Conservation (phyloP, 2,888 invertebrate genomes). For the Dicranocentrus wangi region DNA sequence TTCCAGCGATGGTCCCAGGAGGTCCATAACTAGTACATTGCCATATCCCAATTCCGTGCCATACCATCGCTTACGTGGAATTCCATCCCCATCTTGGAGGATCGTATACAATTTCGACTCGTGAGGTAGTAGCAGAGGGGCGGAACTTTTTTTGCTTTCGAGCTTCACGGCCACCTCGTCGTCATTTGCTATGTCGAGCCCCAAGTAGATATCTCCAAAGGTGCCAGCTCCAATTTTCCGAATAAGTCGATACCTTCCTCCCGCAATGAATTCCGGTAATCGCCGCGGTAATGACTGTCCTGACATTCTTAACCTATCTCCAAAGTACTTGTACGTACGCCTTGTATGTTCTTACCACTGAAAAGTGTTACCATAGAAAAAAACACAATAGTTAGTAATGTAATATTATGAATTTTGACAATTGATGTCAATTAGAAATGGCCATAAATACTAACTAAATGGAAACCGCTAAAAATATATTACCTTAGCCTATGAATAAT, state of each 20-base stretch:
- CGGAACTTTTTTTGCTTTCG: constrained; percentile 96
- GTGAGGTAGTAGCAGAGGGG: constrained; percentile 98
- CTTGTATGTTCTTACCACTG: background rate
- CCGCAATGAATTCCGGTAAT: constrained; percentile 88
- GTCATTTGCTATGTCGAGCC: constrained; percentile 91
- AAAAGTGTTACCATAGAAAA: no score
- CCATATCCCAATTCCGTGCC: constrained; percentile 97
- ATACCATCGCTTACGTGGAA: constrained; percentile 97
- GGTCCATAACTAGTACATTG: constrained; percentile 99
- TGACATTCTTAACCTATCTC: constrained; percentile 57
- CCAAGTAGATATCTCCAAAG: constrained; percentile 99
- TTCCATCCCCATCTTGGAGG: constrained; percentile 96
- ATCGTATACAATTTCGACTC: constrained; percentile 99
- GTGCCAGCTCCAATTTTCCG: constrained; percentile 99
- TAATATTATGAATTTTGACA: no score
- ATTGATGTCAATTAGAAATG: no score
- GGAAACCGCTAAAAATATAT: no score
- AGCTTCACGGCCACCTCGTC: constrained; percentile 99
- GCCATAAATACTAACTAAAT: no score
- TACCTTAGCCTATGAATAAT: no score
- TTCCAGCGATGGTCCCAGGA: constrained; percentile 97
- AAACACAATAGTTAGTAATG: no score
- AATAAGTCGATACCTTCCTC: constrained; percentile 94
- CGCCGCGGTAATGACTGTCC: constrained; percentile 73
- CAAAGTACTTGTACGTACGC: no score